phyloP scores from a whole-genome alignment of 2,797 vertebrate genomes.

The Phalloptychus januarius region DNA sequence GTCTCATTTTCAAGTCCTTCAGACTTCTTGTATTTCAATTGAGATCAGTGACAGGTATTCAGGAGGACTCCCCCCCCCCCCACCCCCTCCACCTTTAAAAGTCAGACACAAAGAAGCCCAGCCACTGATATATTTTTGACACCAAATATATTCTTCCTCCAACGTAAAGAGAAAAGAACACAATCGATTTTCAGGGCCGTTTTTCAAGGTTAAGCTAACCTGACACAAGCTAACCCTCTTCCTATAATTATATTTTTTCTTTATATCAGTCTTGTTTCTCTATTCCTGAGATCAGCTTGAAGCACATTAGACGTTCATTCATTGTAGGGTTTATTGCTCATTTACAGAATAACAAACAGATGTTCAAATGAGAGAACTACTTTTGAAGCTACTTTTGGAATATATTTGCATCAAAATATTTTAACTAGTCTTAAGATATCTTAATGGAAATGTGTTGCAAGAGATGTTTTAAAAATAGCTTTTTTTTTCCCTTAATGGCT shows the following conservation, averaged over 20 bases:
- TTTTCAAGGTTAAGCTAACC: not conserved
- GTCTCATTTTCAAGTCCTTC: not conserved
- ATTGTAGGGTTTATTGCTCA: not conserved
- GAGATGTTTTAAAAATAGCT: not conserved
- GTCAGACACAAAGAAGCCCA: not conserved
- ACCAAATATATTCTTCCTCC: not conserved
- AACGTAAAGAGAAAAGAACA: not conserved
- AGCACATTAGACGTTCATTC: not conserved
- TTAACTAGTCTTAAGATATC: not conserved
- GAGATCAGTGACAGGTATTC: constrained; percentile 5
- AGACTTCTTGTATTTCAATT: not conserved
- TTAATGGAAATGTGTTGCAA: not conserved
- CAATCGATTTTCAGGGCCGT: not conserved
- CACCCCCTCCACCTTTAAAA: not conserved
- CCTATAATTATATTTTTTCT: not conserved
- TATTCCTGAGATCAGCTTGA: not conserved
- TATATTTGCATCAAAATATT: not conserved
- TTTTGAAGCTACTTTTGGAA: not conserved
- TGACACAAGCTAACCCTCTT: not conserved
- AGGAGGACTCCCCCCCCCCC: not conserved
- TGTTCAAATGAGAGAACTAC: not conserved
- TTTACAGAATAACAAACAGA: not conserved
- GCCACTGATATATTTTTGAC: not conserved
- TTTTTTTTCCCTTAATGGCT: not conserved
- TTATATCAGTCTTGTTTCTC: not conserved